Conservation (phyloP, 1,140 invertebrate genomes). For the Trinorchestia longiramus region DNA sequence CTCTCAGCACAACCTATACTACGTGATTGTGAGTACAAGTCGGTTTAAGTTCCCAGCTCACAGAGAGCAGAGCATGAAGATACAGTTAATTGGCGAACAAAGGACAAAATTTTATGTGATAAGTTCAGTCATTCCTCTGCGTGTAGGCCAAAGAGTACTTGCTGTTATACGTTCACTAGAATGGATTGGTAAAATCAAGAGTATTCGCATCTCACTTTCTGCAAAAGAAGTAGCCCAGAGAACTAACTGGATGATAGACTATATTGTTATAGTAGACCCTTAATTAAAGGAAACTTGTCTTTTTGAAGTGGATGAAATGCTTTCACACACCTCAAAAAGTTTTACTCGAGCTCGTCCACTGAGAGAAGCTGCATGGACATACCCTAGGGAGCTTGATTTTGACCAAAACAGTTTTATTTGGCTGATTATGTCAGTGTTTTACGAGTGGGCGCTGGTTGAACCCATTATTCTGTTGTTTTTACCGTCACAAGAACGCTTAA, state of each 20-base stretch:
- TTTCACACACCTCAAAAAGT: not conserved
- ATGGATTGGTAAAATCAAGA: not conserved
- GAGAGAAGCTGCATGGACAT: constrained; percentile 18
- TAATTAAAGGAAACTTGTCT: constrained; percentile 24
- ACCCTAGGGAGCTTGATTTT: not conserved
- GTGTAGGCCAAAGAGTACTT: not conserved
- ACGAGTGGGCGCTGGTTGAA: constrained; percentile 1
- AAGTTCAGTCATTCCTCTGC: not conserved
- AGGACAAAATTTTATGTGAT: not conserved
- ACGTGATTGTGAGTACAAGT: not conserved
- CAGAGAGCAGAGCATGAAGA: constrained; percentile 4
- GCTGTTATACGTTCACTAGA: not conserved
- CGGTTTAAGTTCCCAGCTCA: not conserved
- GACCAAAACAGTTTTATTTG: not conserved
- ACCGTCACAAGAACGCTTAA: constrained; percentile 12
- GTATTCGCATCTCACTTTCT: not conserved
- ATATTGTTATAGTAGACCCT: constrained; percentile 4
- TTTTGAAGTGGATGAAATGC: constrained; percentile 10
- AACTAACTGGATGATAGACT: not conserved
- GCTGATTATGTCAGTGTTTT: not conserved
- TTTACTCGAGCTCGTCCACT: not conserved
- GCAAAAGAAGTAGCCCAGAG: not conserved
- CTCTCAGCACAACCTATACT: not conserved
- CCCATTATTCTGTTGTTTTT: not conserved
- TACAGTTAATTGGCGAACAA: constrained; percentile 14